These are phyloP conservation scores for Trachops cirrhosus DNA, from an alignment of 2,797 vertebrate genomes.

Conservation along the genomic window DNA sequence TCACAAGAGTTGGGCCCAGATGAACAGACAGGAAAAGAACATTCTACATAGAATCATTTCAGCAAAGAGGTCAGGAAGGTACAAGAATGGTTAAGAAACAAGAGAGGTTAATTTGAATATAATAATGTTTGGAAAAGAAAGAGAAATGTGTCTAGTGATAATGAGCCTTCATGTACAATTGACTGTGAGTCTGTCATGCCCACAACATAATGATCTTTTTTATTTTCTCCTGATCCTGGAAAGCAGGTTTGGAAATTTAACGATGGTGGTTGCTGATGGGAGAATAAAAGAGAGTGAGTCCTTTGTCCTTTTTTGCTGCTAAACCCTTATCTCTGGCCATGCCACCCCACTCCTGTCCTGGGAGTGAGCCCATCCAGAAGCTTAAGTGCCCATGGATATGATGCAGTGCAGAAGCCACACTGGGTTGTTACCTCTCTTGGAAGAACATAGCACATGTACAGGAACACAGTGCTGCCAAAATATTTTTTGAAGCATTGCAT, in stretches of 20 bases:
- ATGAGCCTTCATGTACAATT: neutral
- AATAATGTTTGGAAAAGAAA: neutral
- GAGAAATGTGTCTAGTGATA: neutral
- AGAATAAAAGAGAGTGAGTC: neutral
- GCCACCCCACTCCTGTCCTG: no score
- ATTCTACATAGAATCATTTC: neutral
- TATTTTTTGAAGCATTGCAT: neutral
- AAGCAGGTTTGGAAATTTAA: neutral
- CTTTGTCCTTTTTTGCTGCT: neutral
- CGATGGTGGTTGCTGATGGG: neutral
- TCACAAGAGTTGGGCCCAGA: neutral
- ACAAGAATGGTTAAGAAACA: neutral
- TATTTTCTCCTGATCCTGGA: neutral
- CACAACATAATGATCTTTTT: neutral
- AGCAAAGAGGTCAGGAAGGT: neutral
- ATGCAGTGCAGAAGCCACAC: neutral
- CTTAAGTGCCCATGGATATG: accelerated
- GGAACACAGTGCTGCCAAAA: neutral
- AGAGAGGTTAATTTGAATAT: neutral
- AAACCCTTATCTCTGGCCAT: neutral
- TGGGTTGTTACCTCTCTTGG: neutral
- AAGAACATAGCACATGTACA: neutral
- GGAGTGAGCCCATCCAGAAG: neutral
- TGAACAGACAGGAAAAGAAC: neutral
- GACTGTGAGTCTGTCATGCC: neutral